A percentile compares a stretch with the other conserved stretches of the same genome.
Evolutionary conservation across 2,797 vertebrate genomes (phyloP).

Genomic region (Decapterus maruadsi): DNA sequence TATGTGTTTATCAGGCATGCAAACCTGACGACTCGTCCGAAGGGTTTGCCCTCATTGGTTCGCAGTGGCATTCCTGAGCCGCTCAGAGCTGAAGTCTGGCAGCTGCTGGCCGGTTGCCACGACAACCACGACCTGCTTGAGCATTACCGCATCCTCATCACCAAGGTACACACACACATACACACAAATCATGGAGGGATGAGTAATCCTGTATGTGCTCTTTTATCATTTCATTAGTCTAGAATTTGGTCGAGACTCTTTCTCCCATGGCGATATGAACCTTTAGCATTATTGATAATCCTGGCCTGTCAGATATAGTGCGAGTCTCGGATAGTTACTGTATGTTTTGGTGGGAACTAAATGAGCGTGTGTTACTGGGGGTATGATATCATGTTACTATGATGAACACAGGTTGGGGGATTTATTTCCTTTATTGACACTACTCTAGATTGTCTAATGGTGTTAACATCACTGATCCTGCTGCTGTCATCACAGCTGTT

Average conservation of each 20-base stretch:
- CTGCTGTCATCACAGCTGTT: slow-evolving; percentile 27
- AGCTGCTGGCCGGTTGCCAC: slow-evolving; percentile 95
- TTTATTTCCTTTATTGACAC: neutral
- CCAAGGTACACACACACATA: slow-evolving; percentile 86
- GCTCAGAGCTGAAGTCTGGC: slow-evolving; percentile 97
- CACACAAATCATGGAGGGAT: slow-evolving; percentile 1
- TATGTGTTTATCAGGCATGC: slow-evolving; percentile 87
- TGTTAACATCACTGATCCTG: neutral
- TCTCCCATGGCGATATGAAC: neutral
- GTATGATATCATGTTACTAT: neutral
- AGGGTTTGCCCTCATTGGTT: slow-evolving; percentile 91
- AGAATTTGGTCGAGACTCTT: neutral
- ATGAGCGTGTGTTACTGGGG: neutral
- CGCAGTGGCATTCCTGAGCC: slow-evolving; percentile 95
- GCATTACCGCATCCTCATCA: slow-evolving; percentile 95
- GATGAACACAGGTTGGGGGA: neutral
- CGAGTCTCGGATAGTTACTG: neutral
- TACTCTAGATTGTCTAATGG: neutral
- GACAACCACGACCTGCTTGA: slow-evolving; percentile 95
- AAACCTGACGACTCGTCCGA: slow-evolving; percentile 92
- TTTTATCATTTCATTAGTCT: neutral
- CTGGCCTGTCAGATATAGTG: too few species aligned
- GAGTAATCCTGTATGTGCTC: neutral
- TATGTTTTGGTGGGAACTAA: slow-evolving; percentile 5
- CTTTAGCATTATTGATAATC: neutral